Conservation (phyloP, 2,113 vertebrate genomes). For the Sprattus sprattus region DNA sequence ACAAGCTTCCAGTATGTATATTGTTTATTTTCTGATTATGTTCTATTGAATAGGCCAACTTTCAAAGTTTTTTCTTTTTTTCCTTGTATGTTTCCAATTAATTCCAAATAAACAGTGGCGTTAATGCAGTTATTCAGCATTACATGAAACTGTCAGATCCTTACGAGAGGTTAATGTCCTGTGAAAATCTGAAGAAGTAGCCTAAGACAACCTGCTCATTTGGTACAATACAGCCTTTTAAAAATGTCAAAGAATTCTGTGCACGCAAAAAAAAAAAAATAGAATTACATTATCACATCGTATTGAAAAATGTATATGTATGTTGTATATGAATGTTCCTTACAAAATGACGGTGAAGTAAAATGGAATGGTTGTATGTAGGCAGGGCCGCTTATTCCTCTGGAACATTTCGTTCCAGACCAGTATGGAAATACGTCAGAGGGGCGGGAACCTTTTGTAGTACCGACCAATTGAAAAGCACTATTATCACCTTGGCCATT, state of each 20-base stretch:
- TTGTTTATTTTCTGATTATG: background rate
- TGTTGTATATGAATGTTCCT: background rate
- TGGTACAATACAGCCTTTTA: background rate
- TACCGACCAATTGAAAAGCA: slow-evolving; percentile 8
- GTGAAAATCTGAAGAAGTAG: background rate
- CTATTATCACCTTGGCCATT: background rate
- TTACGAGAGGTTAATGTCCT: background rate
- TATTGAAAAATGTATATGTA: background rate
- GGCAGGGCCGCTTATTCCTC: slow-evolving; percentile 3
- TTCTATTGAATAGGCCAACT: background rate
- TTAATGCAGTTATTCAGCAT: too few relatives aligned
- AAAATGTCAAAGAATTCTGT: background rate
- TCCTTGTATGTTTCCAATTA: too few relatives aligned
- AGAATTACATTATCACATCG: background rate
- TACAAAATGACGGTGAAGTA: background rate
- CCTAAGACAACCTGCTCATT: background rate
- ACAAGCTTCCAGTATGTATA: too few relatives aligned
- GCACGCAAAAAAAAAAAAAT: background rate
- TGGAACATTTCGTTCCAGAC: slow-evolving; percentile 18
- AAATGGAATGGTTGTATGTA: slow-evolving; percentile 1
- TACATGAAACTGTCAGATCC: too few relatives aligned
- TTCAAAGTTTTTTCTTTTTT: too few relatives aligned
- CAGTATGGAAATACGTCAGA: slow-evolving; percentile 24
- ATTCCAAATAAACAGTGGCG: too few relatives aligned
- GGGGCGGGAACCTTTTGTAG: background rate